These are phyloP conservation scores for Pteruthius melanotis DNA, from an alignment of 2,113 vertebrate genomes.

Conservation along the genomic window DNA sequence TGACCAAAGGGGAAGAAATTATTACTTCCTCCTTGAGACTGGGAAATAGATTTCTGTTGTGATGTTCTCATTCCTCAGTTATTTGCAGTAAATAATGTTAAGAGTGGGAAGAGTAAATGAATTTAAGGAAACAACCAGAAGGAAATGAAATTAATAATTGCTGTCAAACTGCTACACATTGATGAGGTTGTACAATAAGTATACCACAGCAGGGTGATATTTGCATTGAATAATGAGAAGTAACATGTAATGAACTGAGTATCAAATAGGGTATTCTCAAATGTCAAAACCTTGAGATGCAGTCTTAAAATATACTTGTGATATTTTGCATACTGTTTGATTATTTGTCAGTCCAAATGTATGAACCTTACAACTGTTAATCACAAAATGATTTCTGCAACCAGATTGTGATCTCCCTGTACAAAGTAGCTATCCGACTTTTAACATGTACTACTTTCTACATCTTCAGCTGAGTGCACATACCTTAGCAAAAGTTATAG, in stretches of 20 bases:
- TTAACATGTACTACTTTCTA: neutral
- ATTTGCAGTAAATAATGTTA: neutral
- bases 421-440: neutral
- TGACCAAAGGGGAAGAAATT: neutral
- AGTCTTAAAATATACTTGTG: neutral
- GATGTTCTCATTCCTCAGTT: neutral
- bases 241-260: neutral
- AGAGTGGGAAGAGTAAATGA: neutral
- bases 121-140: neutral
- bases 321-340: neutral
- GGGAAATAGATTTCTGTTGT: neutral
- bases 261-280: neutral
- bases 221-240: neutral
- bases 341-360: neutral
- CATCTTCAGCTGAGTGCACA: neutral
- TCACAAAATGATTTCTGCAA: neutral
- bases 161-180: neutral
- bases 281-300: neutral
- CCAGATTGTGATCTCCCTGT: neutral
- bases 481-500: neutral
- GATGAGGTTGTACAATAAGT: neutral
- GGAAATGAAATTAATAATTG: neutral
- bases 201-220: neutral
- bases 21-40: neutral
- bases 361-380: neutral